Base-by-base conservation (phyloP, 2,113 vertebrate genomes). In the Mirounga angustirostris region DNA sequence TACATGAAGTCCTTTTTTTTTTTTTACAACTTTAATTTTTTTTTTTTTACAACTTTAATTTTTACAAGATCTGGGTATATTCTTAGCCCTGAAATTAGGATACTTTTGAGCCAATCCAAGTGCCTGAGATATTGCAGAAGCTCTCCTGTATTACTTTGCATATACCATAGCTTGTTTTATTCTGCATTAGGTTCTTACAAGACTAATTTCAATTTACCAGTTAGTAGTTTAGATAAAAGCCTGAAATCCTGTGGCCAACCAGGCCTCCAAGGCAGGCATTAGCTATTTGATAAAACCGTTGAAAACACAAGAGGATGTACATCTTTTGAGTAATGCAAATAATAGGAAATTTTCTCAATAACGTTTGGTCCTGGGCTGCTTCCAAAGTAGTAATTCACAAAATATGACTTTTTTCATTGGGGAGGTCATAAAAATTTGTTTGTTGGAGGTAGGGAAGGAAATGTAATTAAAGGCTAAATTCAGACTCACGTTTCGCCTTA, bases 381-480 rank as follows among this genome's bases (percentile, higher is more conserved):
- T 99, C 98, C 97, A 99, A 97, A 97, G 71, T 95, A 98, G 94
- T 98, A 98, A 99, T 98, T 98, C 98, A 98, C 97, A 98, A 99
- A 99, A 99, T 98, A 98, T 98, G 97, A 98, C 97, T 98, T 93
- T 98, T 97, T 98, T 96, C 95, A 98, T 98, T 98, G 97, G 58
- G 95, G 97, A 98, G 93, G 97, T 98, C 98, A 98, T 98, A 99
- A 98, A 98, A 98, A 98, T 98, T 99, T 99, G 98, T 99, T 99
- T 99, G 98, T 98, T 99, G 98, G 98, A 98, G 98, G 98, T 98
- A 99, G 92, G 76, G 89, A 98, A 98, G 98, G 98, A 99, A 99
- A 99, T 99, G 98, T 98, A 99, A 99, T 99, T 99, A 99, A 99
- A 99, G 97, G 94, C 98, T 98, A 98, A 99, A 98, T 98, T 99